Evolutionary conservation across 2,888 invertebrate genomes (phyloP), one percentile per base, ranked within the genome.

Genomic region (Habrosyne pyritoides): DNA sequence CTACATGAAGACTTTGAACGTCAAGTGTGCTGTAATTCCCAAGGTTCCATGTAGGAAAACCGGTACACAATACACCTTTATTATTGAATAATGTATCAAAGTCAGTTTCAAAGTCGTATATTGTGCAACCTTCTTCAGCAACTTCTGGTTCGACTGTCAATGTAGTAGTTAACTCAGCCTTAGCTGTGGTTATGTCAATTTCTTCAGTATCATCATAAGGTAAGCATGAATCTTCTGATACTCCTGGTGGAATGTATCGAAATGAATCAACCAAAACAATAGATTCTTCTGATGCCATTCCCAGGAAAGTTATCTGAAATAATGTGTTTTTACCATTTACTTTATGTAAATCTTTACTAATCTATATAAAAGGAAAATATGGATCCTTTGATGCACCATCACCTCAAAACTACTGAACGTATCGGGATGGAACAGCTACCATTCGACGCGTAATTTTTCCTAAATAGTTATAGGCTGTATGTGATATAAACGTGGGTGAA

Each of bases 241-340:
- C 24, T 7, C 36, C 54, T 2, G 70, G 67, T 14, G 72, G 65
- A 28, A 71, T 66, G 28, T 77, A 79, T 22, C 77, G 67, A 22
- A 83, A 73, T 10, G 81, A 79, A 55, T 78, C 77, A 0, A 82
- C 52, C 5, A 75, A 33, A 4, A 77, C 61, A 18, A 60, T 48
- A 5, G 78, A 71, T 7, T 56, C 53, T 0, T 53, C 48, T 1
- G 67, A 61, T 10, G 67, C 66, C 14, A 57, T 51, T 26, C 75
- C 78, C 54, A 71, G 62, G 5, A 81, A 55, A 5, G 66, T 63
- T 50, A 81, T 55, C 81, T 81, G 71, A 50, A 54, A 54, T 24
- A 42, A n/a, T 18, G 21, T 24, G 46, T 53, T 10, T 18, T n/a
- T n/a, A 46, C 46, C n/a, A n/a, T n/a, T n/a, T n/a, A n/a, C n/a